These are phyloP conservation scores for Gorsachius magnificus DNA, from an alignment of 2,797 vertebrate species.

Conservation along the genomic window DNA sequence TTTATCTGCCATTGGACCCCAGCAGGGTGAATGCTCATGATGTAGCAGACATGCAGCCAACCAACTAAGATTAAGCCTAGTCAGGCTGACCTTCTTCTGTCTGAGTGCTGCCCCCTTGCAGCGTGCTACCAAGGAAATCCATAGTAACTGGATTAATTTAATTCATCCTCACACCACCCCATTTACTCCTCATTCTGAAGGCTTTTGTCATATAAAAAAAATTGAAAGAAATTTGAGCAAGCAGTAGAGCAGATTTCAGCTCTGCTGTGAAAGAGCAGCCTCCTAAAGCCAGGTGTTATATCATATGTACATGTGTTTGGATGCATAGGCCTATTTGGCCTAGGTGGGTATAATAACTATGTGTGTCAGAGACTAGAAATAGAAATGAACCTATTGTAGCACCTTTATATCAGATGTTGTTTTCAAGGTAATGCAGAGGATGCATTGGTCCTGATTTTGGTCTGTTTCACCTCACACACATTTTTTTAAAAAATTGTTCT, in stretches of 20 bases:
- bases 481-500: slow-evolving; percentile 31
- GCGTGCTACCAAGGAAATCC: not conserved
- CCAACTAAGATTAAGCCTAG: not conserved
- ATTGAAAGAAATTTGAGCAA: not conserved
- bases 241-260: not conserved
- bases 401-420: not conserved
- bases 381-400: not conserved
- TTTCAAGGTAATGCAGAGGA: not conserved
- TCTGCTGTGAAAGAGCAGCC: not conserved
- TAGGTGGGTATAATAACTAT: not conserved
- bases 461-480: slow-evolving; percentile 43
- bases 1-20: not conserved
- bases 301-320: not conserved
- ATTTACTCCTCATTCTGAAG: not conserved
- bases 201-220: not conserved
- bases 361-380: not conserved
- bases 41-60: not conserved
- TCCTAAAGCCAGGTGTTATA: not conserved
- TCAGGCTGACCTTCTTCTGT: not conserved
- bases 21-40: not conserved
- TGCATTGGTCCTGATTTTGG: not conserved
- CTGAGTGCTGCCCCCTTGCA: not conserved
- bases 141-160: not conserved
- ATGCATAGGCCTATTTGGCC: not conserved
- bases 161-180: not conserved